Evolutionary conservation across 2,797 vertebrate genomes (phyloP), one percentile per base, ranked within the genome.

Genomic region (Brachymystax lenok): DNA sequence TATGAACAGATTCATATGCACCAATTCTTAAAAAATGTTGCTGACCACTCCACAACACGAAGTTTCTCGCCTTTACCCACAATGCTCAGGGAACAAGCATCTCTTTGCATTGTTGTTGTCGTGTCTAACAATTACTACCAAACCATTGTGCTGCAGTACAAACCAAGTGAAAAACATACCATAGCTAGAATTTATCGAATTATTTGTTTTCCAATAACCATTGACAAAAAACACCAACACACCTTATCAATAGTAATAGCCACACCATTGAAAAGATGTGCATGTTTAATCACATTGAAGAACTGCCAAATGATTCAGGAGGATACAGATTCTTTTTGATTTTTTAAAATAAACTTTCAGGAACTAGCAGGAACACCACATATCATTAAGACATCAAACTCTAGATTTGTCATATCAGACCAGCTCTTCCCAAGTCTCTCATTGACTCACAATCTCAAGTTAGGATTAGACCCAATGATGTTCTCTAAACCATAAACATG

Each of bases 251-350:
- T 66, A 77, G 35, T 50, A 82, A 77, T 75, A 85, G 74, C 80
- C 85, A 82, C 78, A 86, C 75, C 68, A 79, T 73, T 88, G 70
- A 85, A 91, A 90, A 86, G 27, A 86, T 89, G 77, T 88, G 80
- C 68, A 85, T 76, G 78, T 93, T 94, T 92, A 90, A 92, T 92
- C 17, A 77, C 73, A 82, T 80, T 80, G 54, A 86, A 85, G 54
- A 86, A 84, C 83, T 81, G 85, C 63, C 72, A 87, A 85, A 89
- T 85, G 12, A 88, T 83, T 83, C 79, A 75, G 80, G 73, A 86
- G 71, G 56, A 82, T 85, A 85, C 3, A 77, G 30, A 85, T 88
- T 78, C 83, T 84, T 78, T 85, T 76, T 56, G 50, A 79, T 33
- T 1, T 33, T 33, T 33, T 5, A 7, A 40, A 6, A 35, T 6